Conservation (phyloP, 1,140 invertebrate species). For the Elymnias hypermnestra region DNA sequence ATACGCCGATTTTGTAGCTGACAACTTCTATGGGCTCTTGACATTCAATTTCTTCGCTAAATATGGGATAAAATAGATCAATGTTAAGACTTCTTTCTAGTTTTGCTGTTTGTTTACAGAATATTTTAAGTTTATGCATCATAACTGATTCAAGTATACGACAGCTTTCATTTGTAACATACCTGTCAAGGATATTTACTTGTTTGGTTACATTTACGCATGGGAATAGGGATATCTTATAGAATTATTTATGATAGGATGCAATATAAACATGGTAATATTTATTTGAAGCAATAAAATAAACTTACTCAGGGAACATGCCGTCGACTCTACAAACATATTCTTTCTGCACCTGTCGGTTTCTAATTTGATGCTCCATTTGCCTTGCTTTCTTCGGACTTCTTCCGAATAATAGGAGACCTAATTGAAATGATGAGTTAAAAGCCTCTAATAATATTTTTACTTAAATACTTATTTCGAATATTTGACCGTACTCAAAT, state of each 20-base stretch:
- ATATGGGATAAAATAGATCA: constrained; percentile 4
- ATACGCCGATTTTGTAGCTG: constrained; percentile 96
- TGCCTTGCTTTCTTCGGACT: constrained; percentile 93
- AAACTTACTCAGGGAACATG: constrained; percentile 94
- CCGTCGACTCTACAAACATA: constrained; percentile 98
- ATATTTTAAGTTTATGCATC: no score
- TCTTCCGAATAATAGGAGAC: constrained; percentile 92
- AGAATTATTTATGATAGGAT: neutral
- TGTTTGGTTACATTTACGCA: no score
- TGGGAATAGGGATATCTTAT: no score
- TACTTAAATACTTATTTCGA: no score
- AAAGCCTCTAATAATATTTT: constrained; percentile 9
- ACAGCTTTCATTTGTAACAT: no score
- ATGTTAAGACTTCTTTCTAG: neutral
- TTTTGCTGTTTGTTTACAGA: no score
- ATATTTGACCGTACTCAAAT: no score
- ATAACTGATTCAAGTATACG: no score
- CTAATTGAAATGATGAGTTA: constrained; percentile 29
- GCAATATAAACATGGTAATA: constrained; percentile 1
- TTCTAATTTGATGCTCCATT: constrained; percentile 95
- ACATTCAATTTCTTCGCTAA: constrained; percentile 89
- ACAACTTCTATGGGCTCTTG: constrained; percentile 95
- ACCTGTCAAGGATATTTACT: no score
- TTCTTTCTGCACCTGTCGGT: constrained; percentile 94
- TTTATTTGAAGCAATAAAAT: constrained; percentile 25